A percentile compares a stretch with the other conserved stretches of the same genome.
phyloP scores from a whole-genome alignment of 2,797 vertebrate species.

The Momotus momota region DNA sequence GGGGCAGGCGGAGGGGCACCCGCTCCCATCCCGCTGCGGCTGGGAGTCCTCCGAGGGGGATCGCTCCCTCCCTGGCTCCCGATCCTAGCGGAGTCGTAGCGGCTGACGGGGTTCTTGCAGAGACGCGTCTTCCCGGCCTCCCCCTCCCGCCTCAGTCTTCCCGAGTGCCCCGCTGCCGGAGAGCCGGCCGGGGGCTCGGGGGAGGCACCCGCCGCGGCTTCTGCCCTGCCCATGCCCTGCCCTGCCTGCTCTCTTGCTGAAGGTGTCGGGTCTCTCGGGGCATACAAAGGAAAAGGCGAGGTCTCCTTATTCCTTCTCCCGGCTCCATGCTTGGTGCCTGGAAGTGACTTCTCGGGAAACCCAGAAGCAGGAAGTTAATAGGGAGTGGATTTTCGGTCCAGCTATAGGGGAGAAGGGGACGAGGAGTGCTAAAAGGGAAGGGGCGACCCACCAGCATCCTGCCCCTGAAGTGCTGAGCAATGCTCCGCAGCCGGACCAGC shows the following conservation, averaged over 20 bases:
- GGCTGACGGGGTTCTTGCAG: not conserved
- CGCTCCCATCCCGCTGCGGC: not conserved
- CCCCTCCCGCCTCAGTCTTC: too few species aligned
- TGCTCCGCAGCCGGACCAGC: not conserved
- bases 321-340: not conserved
- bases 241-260: not conserved
- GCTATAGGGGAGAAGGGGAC: not conserved
- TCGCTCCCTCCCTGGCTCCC: not conserved
- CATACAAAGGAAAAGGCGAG: not conserved
- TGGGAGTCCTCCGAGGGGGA: not conserved
- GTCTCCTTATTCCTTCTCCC: not conserved
- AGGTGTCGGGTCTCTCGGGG: not conserved
- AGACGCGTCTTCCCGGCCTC: not conserved
- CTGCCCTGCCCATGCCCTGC: not conserved
- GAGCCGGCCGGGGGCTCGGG: not conserved
- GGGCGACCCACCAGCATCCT: not conserved
- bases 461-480: not conserved
- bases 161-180: not conserved
- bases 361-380: not conserved
- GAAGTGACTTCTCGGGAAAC: not conserved
- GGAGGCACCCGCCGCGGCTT: not conserved
- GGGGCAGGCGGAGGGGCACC: not conserved
- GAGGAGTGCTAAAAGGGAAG: not conserved
- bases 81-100: not conserved
- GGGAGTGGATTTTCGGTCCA: not conserved